Conservation (phyloP, 2,113 vertebrate species). For the Daphoenositta chrysoptera region DNA sequence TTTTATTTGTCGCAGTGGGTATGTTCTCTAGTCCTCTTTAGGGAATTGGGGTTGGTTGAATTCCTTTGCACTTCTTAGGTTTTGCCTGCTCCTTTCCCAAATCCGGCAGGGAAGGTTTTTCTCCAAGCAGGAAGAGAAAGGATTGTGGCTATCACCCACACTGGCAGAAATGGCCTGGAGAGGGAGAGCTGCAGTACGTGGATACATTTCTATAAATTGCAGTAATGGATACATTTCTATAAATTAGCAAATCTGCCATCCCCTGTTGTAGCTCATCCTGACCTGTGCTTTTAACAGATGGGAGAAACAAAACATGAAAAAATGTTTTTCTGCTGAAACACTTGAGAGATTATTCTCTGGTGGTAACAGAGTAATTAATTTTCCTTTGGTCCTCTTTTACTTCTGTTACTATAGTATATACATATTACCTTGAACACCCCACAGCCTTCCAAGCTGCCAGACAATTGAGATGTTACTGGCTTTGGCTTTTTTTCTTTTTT, state of each 20-base stretch:
- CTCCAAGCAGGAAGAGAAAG: neutral
- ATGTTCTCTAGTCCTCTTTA: neutral
- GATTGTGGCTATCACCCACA: neutral
- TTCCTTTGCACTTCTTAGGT: neutral
- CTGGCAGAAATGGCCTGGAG: neutral
- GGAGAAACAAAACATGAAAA: neutral
- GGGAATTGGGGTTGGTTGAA: neutral
- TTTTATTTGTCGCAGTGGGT: neutral
- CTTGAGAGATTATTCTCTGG: neutral
- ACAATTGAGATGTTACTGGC: neutral
- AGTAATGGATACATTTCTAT: fast-evolving
- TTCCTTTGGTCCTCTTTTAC: neutral
- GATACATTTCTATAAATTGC: fast-evolving
- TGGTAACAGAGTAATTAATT: neutral
- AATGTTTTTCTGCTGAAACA: neutral
- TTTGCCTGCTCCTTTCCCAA: neutral
- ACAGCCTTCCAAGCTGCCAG: neutral
- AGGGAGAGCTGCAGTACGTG: neutral
- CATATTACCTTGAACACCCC: neutral
- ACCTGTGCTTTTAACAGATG: neutral
- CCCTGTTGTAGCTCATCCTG: neutral
- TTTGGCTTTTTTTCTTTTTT: neutral
- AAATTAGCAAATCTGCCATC: neutral
- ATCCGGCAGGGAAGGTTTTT: neutral
- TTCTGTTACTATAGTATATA: neutral